These are phyloP conservation scores for Molorchus minor DNA, from an alignment of 2,888 invertebrate species.

Conservation along the genomic window DNA sequence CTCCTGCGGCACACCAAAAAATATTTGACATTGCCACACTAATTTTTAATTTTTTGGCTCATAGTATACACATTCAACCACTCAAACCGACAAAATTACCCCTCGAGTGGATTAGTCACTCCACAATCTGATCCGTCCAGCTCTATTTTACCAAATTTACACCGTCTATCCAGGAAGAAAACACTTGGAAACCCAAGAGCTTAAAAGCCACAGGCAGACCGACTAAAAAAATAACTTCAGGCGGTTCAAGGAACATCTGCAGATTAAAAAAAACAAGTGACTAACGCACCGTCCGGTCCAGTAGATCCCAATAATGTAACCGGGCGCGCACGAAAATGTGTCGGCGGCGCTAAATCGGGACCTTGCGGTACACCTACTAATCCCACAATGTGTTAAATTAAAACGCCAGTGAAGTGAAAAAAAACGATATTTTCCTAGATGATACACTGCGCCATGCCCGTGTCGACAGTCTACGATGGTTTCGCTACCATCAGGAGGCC, in stretches of 20 bases:
- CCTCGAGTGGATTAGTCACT: not conserved
- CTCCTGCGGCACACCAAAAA: too few species aligned
- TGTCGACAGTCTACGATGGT: slow-evolving; percentile 79
- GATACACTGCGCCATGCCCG: slow-evolving; percentile 48
- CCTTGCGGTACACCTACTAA: not conserved
- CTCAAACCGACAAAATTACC: too few species aligned
- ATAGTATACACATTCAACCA: too few species aligned
- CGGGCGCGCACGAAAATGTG: not conserved
- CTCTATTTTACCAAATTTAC: too few species aligned
- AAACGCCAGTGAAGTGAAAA: not conserved
- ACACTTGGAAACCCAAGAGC: slow-evolving; percentile 20
- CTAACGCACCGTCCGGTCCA: too few species aligned
- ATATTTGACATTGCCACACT: too few species aligned
- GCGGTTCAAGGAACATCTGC: not conserved
- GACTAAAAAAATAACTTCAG: not conserved
- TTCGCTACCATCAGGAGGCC: slow-evolving; percentile 85
- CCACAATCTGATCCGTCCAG: too few species aligned
- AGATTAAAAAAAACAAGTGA: not conserved
- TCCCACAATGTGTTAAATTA: slow-evolving; percentile 3
- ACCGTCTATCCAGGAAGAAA: slow-evolving; percentile 22
- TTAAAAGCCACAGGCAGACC: slow-evolving; percentile 19
- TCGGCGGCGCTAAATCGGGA: not conserved
- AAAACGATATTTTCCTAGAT: slow-evolving; percentile 12
- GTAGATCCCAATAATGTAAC: too few species aligned
- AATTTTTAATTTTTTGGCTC: too few species aligned